Base-by-base conservation (phyloP, 2,797 vertebrate genomes). In the Anabas testudineus region DNA sequence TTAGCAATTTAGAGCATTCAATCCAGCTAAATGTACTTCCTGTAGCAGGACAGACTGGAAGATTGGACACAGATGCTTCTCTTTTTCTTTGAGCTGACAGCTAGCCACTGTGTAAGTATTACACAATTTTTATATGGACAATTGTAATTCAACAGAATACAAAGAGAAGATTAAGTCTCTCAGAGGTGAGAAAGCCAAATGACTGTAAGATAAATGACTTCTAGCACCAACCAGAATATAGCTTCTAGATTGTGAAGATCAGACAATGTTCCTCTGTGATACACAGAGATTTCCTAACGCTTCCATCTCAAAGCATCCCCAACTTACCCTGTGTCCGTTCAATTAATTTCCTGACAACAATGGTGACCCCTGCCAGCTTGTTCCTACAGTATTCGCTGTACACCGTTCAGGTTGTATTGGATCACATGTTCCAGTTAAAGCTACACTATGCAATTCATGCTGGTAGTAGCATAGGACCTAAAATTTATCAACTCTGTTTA, bases 1-100 rank as follows among this genome's bases (percentile, higher is more conserved):
- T 45, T 22, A 68, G 41, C 4, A n/a, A 61, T 71, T 48, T 26
- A 45, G 6, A 68, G 59, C 37, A 45, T 41, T 65, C 4, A 34
- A 5, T 54, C 7, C 21, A 24, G 10, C 26, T 55, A 26, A 70
- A 58, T 57, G 34, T 26, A 21, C 19, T 14, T 57, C 7, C 58
- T 47, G 32, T 18, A 46, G 14, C 24, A 26, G 14, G 24, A 41
- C 14, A n/a, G 49, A 34, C 14, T 41, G 14, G 24, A 28, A 18
- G 24, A 42, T 12, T 19, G 34, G 34, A 54, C 34, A 36, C 10
- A 34, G 37, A 16, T 16, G 37, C 4, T 60, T 56, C 5, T 6
- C 24, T 26, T 45, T 9, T 51, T 21, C 41, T 59, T 47, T 34
- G 9, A 67, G 7, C 42, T 5, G 24, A 61, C 43, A 57, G 41